phyloP scores from a whole-genome alignment of 2,797 vertebrate genomes.

The Mycteria americana region DNA sequence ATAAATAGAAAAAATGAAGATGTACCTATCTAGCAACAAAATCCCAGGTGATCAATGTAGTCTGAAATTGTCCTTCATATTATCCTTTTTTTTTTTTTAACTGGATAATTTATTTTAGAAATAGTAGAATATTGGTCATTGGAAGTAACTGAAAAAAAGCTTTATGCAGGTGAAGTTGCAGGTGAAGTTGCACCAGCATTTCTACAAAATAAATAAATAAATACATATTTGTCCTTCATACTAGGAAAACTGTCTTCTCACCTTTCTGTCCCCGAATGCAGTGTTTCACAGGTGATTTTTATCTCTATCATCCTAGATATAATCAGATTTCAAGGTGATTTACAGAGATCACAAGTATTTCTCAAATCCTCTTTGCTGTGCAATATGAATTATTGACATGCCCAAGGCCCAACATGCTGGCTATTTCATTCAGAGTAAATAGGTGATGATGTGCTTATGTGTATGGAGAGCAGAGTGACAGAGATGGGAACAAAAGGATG shows the following conservation, averaged over 20 bases:
- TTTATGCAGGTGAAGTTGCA: neutral
- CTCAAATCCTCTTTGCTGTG: neutral
- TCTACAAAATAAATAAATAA: neutral
- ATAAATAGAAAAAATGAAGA: neutral
- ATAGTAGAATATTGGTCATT: neutral
- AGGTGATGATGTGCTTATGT: neutral
- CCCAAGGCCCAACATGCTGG: neutral
- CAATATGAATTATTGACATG: constrained; percentile 1
- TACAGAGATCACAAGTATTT: neutral
- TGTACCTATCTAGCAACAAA: neutral
- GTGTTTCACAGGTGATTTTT: neutral
- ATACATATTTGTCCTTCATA: neutral
- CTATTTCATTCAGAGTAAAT: neutral
- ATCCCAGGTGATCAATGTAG: neutral
- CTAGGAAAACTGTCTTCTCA: neutral
- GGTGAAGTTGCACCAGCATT: neutral
- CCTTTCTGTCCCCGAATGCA: neutral
- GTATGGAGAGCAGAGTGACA: neutral
- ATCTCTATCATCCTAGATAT: neutral
- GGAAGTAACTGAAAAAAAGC: neutral
- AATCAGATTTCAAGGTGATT: constrained; percentile 3
- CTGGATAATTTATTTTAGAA: neutral
- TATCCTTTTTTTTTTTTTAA: neutral
- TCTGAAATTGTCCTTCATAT: neutral
- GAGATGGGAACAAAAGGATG: neutral